Percentiles rank a stretch among this genome's conserved stretches.
Conservation (phyloP, 2,113 vertebrate genomes). For the Melanostigma gelatinosum region DNA sequence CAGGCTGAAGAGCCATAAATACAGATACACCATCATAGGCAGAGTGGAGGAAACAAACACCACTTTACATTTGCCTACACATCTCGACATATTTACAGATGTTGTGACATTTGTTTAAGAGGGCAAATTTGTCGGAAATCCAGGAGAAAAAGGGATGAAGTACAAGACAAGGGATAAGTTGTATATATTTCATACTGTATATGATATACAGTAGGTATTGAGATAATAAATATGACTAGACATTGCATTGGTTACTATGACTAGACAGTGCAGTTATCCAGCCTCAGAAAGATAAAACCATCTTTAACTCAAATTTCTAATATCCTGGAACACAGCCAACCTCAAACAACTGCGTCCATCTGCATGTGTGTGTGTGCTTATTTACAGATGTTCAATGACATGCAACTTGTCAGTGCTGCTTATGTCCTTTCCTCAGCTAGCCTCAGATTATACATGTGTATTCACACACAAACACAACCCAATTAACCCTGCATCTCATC, state of each 20-base stretch:
- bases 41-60: slow-evolving; percentile 9
- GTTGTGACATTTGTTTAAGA: slow-evolving; percentile 20
- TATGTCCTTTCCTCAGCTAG: slow-evolving; percentile 16
- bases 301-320: not conserved
- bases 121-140: not conserved
- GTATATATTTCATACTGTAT: not conserved
- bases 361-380: slow-evolving; percentile 10
- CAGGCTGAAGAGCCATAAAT: slow-evolving; percentile 43
- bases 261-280: not conserved
- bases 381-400: slow-evolving; percentile 38
- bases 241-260: not conserved
- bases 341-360: not conserved
- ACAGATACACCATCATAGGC: slow-evolving; percentile 21
- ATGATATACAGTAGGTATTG: not conserved
- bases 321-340: not conserved
- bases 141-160: slow-evolving; percentile 1
- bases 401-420: slow-evolving; percentile 25
- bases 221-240: not conserved
- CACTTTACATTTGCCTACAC: not conserved
- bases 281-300: not conserved
- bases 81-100: slow-evolving; percentile 13
- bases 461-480: not conserved
- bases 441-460: not conserved
- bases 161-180: not conserved
- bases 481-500: slow-evolving; percentile 5